Conservation (phyloP, 2,888 invertebrate genomes). For the Drosophila infuscata region DNA sequence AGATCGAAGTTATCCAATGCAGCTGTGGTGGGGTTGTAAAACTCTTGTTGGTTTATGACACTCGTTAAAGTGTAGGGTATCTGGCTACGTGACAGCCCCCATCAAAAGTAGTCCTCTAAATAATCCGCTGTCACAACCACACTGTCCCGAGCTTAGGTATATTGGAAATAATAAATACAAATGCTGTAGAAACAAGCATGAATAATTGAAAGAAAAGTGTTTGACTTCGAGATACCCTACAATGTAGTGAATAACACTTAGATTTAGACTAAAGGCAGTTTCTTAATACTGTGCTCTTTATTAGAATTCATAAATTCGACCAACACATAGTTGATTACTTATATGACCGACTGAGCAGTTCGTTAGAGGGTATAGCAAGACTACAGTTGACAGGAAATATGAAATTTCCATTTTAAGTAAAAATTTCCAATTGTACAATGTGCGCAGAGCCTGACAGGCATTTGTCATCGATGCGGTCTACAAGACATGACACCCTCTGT, state of each 20-base stretch:
- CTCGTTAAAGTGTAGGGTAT: slow-evolving; percentile 45
- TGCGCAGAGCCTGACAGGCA: neutral
- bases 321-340: neutral
- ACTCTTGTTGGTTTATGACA: slow-evolving; percentile 30
- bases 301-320: neutral
- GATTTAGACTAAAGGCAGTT: accelerated
- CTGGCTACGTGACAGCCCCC: slow-evolving; percentile 42
- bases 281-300: too few relatives aligned
- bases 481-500: slow-evolving; percentile 19
- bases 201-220: too few relatives aligned
- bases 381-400: neutral
- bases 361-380: slow-evolving; percentile 4
- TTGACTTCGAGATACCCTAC: neutral
- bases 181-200: slow-evolving; percentile 18
- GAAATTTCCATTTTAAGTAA: neutral
- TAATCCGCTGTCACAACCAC: slow-evolving; percentile 42
- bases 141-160: slow-evolving; percentile 3
- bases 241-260: neutral
- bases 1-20: slow-evolving; percentile 76
- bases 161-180: slow-evolving; percentile 51
- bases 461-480: slow-evolving; percentile 25
- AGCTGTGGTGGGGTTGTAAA: slow-evolving; percentile 54
- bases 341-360: neutral
- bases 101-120: slow-evolving; percentile 13
- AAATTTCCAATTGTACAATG: neutral